These are phyloP conservation scores for Drosophila sp. DNA, from an alignment of 1,140 invertebrate genomes.

Conservation along the genomic window DNA sequence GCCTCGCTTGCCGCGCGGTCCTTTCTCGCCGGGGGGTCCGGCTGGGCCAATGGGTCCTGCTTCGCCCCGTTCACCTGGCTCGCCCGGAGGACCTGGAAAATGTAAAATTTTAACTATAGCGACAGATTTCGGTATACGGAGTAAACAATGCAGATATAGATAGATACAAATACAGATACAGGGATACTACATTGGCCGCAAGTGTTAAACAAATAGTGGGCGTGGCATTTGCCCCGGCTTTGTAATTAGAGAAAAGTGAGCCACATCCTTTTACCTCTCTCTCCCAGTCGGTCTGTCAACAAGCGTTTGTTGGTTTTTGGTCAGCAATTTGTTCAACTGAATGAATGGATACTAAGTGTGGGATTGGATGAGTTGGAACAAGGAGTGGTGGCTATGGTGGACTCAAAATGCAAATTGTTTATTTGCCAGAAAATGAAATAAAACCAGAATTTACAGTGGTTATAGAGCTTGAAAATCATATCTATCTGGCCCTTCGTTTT, in stretches of 20 bases:
- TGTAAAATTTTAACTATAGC: slow-evolving; percentile 62
- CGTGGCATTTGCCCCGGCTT: slow-evolving; percentile 28
- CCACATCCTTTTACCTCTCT: slow-evolving; percentile 29
- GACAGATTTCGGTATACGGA: slow-evolving; percentile 58
- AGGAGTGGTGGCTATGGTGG: slow-evolving; percentile 41
- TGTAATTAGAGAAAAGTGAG: slow-evolving; percentile 62
- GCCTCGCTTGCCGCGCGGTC: slow-evolving; percentile 88
- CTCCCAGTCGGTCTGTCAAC: slow-evolving; percentile 26
- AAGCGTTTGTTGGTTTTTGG: slow-evolving; percentile 53
- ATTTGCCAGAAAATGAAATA: slow-evolving; percentile 55
- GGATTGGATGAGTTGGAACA: slow-evolving; percentile 27
- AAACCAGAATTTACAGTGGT: slow-evolving; percentile 50
- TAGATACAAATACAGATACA: slow-evolving; percentile 37
- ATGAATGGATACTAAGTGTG: slow-evolving; percentile 38
- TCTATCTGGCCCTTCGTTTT: neutral
- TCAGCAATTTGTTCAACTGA: slow-evolving; percentile 69
- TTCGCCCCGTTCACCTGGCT: slow-evolving; percentile 92
- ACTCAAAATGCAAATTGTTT: slow-evolving; percentile 78
- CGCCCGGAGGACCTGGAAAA: slow-evolving; percentile 87
- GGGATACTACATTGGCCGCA: slow-evolving; percentile 26
- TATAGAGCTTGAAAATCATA: slow-evolving; percentile 32
- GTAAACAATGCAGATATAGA: slow-evolving; percentile 35
- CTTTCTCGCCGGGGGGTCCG: slow-evolving; percentile 86
- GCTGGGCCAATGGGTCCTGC: slow-evolving; percentile 93
- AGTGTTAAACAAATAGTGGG: slow-evolving; percentile 63